A percentile compares a stretch with the other conserved stretches of the same genome.
phyloP scores from a whole-genome alignment of 2,113 vertebrate species.

The Sterrhoptilus dennistouni region DNA sequence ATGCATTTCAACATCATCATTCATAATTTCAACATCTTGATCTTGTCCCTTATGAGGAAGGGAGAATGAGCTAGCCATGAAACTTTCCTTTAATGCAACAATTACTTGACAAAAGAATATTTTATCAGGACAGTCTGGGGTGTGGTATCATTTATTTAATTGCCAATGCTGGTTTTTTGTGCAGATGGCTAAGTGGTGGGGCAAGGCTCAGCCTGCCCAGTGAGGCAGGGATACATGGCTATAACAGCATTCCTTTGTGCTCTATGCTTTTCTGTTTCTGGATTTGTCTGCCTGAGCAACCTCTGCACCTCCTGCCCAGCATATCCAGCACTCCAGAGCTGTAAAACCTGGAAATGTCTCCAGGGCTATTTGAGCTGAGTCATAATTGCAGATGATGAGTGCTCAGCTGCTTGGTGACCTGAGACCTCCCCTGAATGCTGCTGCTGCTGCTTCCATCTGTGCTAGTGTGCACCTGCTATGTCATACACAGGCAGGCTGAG shows the following conservation, averaged over 20 bases:
- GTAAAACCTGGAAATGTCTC: background rate
- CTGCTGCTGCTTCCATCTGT: background rate
- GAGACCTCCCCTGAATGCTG: background rate
- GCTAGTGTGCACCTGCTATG: background rate
- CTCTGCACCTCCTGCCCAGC: background rate
- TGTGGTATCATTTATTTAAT: background rate
- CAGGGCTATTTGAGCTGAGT: background rate
- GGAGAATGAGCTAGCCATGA: background rate
- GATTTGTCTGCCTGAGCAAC: fast-evolving
- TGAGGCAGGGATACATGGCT: background rate
- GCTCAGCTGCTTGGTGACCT: background rate
- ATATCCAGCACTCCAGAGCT: background rate
- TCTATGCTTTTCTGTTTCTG: background rate
- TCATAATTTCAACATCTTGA: background rate
- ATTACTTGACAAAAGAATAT: background rate
- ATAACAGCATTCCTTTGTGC: background rate
- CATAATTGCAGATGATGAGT: background rate
- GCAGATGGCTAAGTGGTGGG: background rate
- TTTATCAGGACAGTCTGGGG: background rate
- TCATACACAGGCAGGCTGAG: background rate
- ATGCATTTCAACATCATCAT: background rate
- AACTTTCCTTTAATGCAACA: background rate
- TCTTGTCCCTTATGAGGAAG: background rate
- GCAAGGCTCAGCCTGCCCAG: background rate
- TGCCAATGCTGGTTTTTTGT: background rate